Conservation (phyloP, 2,113 vertebrate species). For the Meriones unguiculatus region DNA sequence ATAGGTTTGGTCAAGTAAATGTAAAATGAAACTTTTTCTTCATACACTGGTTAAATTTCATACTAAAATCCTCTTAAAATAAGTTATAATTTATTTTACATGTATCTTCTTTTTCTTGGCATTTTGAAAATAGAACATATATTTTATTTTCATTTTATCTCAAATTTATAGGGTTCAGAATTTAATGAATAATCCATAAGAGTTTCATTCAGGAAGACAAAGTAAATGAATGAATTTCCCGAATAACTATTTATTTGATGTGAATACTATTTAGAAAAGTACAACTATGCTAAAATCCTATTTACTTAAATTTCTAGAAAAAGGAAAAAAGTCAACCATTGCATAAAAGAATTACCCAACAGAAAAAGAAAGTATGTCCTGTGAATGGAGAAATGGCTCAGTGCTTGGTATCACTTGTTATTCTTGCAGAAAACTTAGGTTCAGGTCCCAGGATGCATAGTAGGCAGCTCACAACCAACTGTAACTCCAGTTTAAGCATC, state of each 20-base stretch:
- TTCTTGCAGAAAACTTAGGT: neutral
- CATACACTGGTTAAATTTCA: neutral
- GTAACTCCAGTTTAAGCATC: neutral
- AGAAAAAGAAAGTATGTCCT: neutral
- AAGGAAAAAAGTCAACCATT: neutral
- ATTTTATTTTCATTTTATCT: neutral
- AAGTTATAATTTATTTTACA: conserved; percentile 11
- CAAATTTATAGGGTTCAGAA: neutral
- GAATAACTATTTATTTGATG: conserved; percentile 3
- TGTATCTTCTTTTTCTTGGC: neutral
- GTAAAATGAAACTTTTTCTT: neutral
- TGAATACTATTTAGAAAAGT: neutral
- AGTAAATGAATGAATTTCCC: conserved; percentile 1
- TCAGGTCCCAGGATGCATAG: neutral
- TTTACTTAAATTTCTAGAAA: neutral
- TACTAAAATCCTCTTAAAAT: neutral
- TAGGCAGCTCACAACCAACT: neutral
- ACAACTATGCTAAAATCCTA: conserved; percentile 5
- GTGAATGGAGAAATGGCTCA: neutral
- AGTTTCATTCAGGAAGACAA: neutral
- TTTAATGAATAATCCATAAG: neutral
- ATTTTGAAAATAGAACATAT: neutral
- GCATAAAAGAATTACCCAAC: neutral
- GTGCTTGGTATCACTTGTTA: neutral
- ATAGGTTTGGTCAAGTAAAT: neutral